Evolutionary conservation across 37 sponge, comb jelly and placozoan genomes (phyloP).

Genomic region (Cladorhizidae sp.): DNA sequence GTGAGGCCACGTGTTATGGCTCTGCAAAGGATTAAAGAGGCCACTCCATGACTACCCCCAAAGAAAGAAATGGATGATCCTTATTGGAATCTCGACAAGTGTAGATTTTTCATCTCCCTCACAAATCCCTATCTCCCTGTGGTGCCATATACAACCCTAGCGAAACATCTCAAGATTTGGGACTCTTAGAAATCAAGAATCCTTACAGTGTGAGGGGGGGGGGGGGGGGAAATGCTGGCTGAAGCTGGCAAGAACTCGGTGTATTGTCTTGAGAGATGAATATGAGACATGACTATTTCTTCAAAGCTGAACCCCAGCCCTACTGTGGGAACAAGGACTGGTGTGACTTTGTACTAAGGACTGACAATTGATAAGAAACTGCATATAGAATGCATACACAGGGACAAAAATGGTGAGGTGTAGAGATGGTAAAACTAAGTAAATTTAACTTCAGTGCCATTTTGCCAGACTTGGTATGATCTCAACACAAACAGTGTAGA

Average conservation of each 20-base stretch:
- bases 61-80: conserved; percentile 12
- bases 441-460: conserved; percentile 34
- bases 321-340: conserved; percentile 36
- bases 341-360: conserved; percentile 58
- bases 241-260: too few relatives aligned
- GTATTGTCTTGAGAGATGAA: too few relatives aligned
- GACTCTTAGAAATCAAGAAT: conserved; percentile 29
- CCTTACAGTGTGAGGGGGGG: conserved; percentile 1
- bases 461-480: conserved; percentile 51
- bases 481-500: conserved; percentile 6
- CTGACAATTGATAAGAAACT: conserved; percentile 39
- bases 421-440: conserved; percentile 35
- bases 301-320: conserved; percentile 35
- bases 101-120: conserved; percentile 13
- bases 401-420: conserved; percentile 25
- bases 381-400: conserved; percentile 42
- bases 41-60: conserved; percentile 7
- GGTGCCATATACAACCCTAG: conserved; percentile 25
- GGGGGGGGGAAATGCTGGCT: too few relatives aligned
- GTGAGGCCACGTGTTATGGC: conserved; percentile 44
- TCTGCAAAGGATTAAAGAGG: conserved; percentile 18
- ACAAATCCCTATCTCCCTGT: conserved; percentile 41
- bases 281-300: conserved; percentile 39
- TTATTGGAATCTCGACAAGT: background rate
- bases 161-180: conserved; percentile 12